Percentiles rank a stretch among this genome's conserved stretches.
These are phyloP conservation scores for Eulacestoma nigropectus DNA, from an alignment of 2,113 vertebrate species.

Conservation along the genomic window DNA sequence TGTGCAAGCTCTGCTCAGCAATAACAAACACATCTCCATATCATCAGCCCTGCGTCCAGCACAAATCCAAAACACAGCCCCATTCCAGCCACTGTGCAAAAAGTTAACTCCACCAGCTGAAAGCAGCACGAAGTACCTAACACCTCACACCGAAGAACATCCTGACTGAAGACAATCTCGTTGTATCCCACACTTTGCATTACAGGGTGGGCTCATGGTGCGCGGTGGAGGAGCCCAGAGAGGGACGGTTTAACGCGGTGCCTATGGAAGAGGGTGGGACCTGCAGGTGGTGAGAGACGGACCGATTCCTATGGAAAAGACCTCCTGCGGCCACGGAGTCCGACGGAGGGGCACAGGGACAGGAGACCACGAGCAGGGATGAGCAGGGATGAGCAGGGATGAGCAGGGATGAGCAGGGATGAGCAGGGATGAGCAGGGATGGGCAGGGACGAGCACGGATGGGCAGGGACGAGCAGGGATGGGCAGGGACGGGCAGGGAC, in stretches of 20 bases:
- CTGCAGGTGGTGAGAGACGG: background rate
- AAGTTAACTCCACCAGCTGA: background rate
- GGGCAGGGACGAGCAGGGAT: no score
- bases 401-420: no score
- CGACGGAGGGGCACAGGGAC: fast-evolving
- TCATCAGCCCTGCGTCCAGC: background rate
- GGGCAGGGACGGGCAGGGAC: no score
- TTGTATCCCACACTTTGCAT: fast-evolving
- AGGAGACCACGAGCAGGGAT: fast-evolving
- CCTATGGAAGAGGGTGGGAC: background rate
- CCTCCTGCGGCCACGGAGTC: fast-evolving
- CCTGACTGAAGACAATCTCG: fast-evolving
- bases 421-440: no score
- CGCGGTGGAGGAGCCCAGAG: background rate
- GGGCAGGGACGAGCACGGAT: no score
- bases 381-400: no score
- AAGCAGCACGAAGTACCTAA: fast-evolving
- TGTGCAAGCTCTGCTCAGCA: background rate
- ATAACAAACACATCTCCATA: fast-evolving
- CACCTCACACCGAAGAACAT: background rate
- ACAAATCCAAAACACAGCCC: background rate
- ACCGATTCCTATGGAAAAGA: background rate
- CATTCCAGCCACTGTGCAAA: background rate
- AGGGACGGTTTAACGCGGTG: background rate
- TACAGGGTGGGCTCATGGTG: fast-evolving